Base-by-base conservation (phyloP, 2,797 vertebrate genomes). In the Cryptoblepharus egeriae region DNA sequence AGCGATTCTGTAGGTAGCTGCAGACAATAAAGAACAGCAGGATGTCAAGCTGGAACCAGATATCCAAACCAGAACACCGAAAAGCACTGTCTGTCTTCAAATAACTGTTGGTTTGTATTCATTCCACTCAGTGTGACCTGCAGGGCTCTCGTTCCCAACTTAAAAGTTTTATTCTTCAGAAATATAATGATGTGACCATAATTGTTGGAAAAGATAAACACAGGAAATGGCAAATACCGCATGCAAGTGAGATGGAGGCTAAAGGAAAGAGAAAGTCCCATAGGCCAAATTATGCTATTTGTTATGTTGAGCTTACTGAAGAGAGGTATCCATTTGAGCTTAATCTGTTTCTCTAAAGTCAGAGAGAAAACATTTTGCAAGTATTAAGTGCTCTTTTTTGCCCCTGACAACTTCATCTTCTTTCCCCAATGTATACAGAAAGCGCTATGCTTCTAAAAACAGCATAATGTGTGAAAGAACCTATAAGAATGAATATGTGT, bases 1-100 rank as follows among this genome's bases (percentile, higher is more conserved):
- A 99, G 93, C 52, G 99, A 99, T 92, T 99, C 97, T 88, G 96
- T 97, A 89, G 98, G 96, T 85, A 99, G 97, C 98, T 99, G 90
- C 57, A 93, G 93, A 92, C 91, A 89, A 82, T 67, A 86, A 92
- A 83, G 22, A 69, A 88, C 1, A 91, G 49, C 20, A 90, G 83
- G 64, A 77, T 75, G 75, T 88, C 82, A 89, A 91, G 78, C 1
- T 81, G 75, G 49, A 88, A 90, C 22, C n/a, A 83, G 81, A 87
- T 87, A 79, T 60, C 87, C 63, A 49, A 86, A 32, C 22, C 30
- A 87, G 18, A 82, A 60, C 77, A 85, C 78, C 39, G 61, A 79
- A 77, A 83, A 0, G 8, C 67, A 37, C 2, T 71, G 65, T 58
- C 64, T 89, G 76, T 20, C 64, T 70, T 79, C 80, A 83, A 77